A percentile compares a stretch with the other conserved stretches of the same genome.
Conservation (phyloP, 2,888 invertebrate species). For the Leptinotarsa tumamoca region DNA sequence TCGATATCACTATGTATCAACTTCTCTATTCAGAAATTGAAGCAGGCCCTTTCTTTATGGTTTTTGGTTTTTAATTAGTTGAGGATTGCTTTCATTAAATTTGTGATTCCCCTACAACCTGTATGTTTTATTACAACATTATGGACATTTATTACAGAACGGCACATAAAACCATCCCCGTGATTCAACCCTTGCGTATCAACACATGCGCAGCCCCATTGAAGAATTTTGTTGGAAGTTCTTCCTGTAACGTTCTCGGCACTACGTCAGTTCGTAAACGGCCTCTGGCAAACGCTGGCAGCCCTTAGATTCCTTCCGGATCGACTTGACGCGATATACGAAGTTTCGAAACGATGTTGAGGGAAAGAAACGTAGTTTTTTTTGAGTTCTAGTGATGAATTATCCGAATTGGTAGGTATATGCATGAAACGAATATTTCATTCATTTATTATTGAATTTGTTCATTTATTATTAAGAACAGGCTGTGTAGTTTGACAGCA, state of each 20-base stretch:
- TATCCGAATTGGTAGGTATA: background rate
- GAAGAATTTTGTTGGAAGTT: constrained; percentile 35
- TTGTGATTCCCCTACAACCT: too few relatives aligned
- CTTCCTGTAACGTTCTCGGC: constrained; percentile 35
- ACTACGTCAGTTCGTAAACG: constrained; percentile 32
- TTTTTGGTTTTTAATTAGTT: too few relatives aligned
- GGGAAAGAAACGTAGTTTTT: background rate
- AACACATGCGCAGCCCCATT: constrained; percentile 45
- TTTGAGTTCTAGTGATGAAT: constrained; percentile 7
- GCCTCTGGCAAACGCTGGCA: background rate
- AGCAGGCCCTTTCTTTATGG: too few relatives aligned
- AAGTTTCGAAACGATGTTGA: constrained; percentile 6
- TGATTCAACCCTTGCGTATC: constrained; percentile 37
- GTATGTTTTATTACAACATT: background rate
- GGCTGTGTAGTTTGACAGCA: too few relatives aligned
- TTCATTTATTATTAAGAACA: too few relatives aligned
- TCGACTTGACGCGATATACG: constrained; percentile 1
- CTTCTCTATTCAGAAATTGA: too few relatives aligned
- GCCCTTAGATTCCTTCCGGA: background rate
- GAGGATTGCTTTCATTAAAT: too few relatives aligned
- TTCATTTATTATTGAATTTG: too few relatives aligned
- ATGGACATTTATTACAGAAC: background rate
- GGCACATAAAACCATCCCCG: constrained; percentile 5
- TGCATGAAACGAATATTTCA: too few relatives aligned
- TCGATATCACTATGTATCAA: too few relatives aligned